Conservation (phyloP, 2,797 vertebrate species). For the Dermochelys coriacea region DNA sequence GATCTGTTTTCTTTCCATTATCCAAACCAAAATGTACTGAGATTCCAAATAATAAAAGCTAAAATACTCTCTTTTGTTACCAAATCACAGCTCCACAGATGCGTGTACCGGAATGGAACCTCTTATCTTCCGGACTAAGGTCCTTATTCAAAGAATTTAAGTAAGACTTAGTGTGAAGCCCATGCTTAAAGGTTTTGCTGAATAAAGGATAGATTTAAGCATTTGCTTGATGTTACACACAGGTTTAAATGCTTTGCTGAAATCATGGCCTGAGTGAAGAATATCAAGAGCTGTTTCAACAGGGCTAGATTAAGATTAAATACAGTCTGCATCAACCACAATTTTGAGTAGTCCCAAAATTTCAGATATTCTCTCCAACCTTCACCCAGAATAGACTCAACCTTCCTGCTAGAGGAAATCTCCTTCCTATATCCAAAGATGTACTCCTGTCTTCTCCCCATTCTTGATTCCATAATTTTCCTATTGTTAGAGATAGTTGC, state of each 20-base stretch:
- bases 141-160: not conserved
- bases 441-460: not conserved
- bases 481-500: not conserved
- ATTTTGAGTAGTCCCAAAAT: not conserved
- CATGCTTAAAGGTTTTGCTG: not conserved
- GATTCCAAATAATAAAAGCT: not conserved
- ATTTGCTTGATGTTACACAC: not conserved
- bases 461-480: not conserved
- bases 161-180: not conserved
- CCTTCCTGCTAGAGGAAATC: not conserved
- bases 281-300: not conserved
- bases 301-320: not conserved
- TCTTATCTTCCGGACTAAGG: not conserved
- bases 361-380: not conserved
- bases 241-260: not conserved
- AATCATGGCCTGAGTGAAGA: not conserved
- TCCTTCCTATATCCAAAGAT: not conserved
- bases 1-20: not conserved
- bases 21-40: not conserved
- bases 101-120: not conserved
- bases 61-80: not conserved
- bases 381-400: not conserved
- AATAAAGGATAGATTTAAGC: not conserved
- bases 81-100: not conserved
- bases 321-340: not conserved